Conservation (phyloP, 1,140 invertebrate genomes). For the Camponotus pennsylvanicus region DNA sequence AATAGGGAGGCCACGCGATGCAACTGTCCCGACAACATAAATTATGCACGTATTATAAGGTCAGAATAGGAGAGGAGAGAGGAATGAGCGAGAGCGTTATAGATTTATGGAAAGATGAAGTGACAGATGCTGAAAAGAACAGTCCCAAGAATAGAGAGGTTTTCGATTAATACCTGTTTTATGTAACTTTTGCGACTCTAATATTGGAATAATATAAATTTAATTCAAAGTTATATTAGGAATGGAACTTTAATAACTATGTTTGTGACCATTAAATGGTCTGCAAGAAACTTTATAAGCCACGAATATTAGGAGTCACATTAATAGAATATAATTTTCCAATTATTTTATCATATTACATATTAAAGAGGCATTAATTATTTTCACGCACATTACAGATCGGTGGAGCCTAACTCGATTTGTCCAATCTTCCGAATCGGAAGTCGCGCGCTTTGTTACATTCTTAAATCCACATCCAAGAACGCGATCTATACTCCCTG, state of each 20-base stretch:
- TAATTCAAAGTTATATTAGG: not conserved
- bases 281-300: too few relatives aligned
- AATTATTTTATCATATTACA: not conserved
- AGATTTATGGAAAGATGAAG: conserved; percentile 30
- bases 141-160: not conserved
- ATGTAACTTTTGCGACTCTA: not conserved
- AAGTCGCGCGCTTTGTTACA: conserved; percentile 5
- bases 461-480: conserved; percentile 46
- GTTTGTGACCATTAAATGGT: too few relatives aligned
- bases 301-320: not conserved
- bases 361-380: not conserved
- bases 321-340: not conserved
- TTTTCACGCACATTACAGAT: not conserved
- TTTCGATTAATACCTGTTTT: not conserved
- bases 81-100: conserved; percentile 42
- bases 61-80: conserved; percentile 34
- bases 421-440: not conserved
- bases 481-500: conserved; percentile 44
- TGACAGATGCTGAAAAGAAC: conserved; percentile 25
- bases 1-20: conserved; percentile 84
- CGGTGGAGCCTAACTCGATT: not conserved
- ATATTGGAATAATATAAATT: not conserved
- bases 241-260: too few relatives aligned
- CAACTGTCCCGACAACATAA: conserved; percentile 83
- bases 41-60: conserved; percentile 78